Evolutionary conservation across 2,113 vertebrate species (phyloP).

Genomic region (Notothenia coriiceps): DNA sequence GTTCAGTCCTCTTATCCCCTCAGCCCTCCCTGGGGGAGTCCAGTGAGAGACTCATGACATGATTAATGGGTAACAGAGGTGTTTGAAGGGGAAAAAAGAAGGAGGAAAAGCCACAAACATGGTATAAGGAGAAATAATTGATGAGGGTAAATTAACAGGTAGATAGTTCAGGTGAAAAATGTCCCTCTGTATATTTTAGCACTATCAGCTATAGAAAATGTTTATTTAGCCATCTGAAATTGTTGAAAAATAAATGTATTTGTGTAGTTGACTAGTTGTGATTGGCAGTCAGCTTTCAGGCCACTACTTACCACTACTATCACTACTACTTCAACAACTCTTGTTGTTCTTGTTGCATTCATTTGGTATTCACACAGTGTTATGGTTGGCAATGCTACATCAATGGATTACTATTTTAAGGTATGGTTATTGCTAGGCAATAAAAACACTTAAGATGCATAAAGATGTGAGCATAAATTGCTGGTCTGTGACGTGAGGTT

Average conservation of each 20-base stretch:
- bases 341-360: background rate
- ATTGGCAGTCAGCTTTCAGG: background rate
- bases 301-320: no score
- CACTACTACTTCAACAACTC: no score
- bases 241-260: background rate
- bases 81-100: constrained; percentile 35
- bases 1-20: constrained; percentile 72
- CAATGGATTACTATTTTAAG: background rate
- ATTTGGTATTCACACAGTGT: background rate
- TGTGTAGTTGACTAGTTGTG: background rate
- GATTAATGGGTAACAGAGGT: constrained; percentile 59
- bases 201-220: background rate
- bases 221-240: background rate
- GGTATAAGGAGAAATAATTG: constrained; percentile 6
- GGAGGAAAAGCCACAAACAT: constrained; percentile 9
- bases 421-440: background rate
- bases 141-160: constrained; percentile 17
- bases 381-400: background rate
- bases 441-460: background rate
- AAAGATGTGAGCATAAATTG: background rate
- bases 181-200: background rate
- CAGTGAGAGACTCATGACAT: constrained; percentile 47
- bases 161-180: background rate
- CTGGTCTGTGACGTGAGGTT: background rate
- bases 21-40: constrained; percentile 47